Evolutionary conservation across 2,888 invertebrate genomes (phyloP), one percentile per base, ranked within the genome.

Genomic region (Drosophila atroscutellata): DNA sequence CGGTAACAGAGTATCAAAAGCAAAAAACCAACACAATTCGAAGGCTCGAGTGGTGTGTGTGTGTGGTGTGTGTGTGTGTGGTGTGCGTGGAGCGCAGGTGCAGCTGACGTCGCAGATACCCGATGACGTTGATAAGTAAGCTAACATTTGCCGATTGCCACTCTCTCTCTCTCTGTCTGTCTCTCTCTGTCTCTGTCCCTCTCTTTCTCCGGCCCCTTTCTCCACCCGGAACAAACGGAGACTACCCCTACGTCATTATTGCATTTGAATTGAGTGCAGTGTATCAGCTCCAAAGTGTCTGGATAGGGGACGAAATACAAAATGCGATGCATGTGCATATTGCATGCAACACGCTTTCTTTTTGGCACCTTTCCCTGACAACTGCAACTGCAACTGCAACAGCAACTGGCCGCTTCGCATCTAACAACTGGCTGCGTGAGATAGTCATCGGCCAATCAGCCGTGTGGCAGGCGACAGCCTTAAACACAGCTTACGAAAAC

Each of bases 391-490:
- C 26, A 54, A 50, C 47, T 37, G 20, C 61, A n/a, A n/a, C n/a
- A n/a, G n/a, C 26, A 58, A 59, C 69, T 36, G 49, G 24, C 36
- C 3, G 39, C 32, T 13, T 52, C 5, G 52, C 42, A 39, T 66
- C 66, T 55, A 51, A 56, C 65, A 56, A 42, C 59, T 57, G 62
- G 34, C 60, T 55, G 39, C 83, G 72, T 73, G 80, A 84, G 83
- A 84, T 84, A 77, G 72, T 39, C 69, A 84, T 84, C 83, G 71
- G 71, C 80, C 77, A 84, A 84, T 83, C 86, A 86, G 75, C 86
- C 81, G 54, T 60, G 42, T 50, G 52, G 39, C 72, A 47, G 49
- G 24, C 64, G 36, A 73, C 56, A 57, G 61, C 76, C 54, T 70
- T 59, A 39, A 63, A 54, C 67, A 73, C 63, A 76, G 81, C 72